A percentile compares a stretch with the other conserved stretches of the same genome.
Evolutionary conservation across 2,113 vertebrate species (phyloP).

Genomic region (Globicephala melas): DNA sequence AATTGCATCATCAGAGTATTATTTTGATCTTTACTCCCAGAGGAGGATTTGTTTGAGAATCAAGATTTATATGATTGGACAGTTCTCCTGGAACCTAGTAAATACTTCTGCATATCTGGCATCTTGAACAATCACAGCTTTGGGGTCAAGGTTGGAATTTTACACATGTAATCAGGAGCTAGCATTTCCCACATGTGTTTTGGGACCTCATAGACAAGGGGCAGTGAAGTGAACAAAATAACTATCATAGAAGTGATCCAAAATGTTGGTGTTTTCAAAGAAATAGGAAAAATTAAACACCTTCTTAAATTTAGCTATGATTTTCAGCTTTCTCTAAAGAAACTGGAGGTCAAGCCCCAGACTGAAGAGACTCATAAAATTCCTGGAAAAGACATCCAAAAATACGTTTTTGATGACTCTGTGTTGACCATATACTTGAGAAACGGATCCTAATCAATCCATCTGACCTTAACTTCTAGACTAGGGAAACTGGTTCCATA

Average conservation of each 20-base stretch:
- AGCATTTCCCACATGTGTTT: slow-evolving; percentile 54
- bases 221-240: slow-evolving; percentile 27
- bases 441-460: neutral
- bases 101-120: slow-evolving; percentile 54
- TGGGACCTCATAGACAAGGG: slow-evolving; percentile 22
- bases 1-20: slow-evolving; percentile 29
- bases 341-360: slow-evolving; percentile 32
- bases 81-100: slow-evolving; percentile 45
- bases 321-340: slow-evolving; percentile 36
- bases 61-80: slow-evolving; percentile 50
- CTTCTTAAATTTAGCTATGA: slow-evolving; percentile 42
- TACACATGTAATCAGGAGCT: slow-evolving; percentile 63
- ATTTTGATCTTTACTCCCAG: slow-evolving; percentile 57
- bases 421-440: neutral
- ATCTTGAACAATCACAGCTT: slow-evolving; percentile 60
- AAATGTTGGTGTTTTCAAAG: slow-evolving; percentile 56
- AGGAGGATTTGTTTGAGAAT: slow-evolving; percentile 63
- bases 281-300: slow-evolving; percentile 13
- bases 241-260: slow-evolving; percentile 17
- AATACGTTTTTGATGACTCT: neutral
- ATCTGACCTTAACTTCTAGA: slow-evolving; percentile 6
- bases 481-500: neutral
- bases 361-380: neutral
- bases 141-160: slow-evolving; percentile 67
- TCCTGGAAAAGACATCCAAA: slow-evolving; percentile 13